Evolutionary conservation across 1,140 invertebrate genomes (phyloP), one percentile per base, ranked within the genome.

Genomic region (Papilio xuthus): DNA sequence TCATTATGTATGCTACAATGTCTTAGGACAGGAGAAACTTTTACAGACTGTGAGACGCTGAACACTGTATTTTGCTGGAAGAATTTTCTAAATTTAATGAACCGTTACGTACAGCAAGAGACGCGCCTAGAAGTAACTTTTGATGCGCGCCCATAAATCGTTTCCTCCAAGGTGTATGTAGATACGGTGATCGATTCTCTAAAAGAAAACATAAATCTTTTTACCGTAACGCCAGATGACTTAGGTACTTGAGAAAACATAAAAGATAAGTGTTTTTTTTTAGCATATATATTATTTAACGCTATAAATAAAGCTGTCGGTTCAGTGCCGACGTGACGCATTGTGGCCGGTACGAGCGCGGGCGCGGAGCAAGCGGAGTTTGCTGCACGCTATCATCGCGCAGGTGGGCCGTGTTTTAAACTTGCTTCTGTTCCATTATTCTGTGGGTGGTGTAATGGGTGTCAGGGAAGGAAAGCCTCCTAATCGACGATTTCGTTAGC

Each of bases 201-300:
- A 12, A 60, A 28, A 60, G 53, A 56, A 60, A 60, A 20, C 4
- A 60, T 28, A 60, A 60, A 60, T 28, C 8, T 13, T 26, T 60
- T 60, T 23, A 26, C 56, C 56, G 13, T 60, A 13, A 26, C 13
- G 26, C 56, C 9, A 20, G 56, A 60, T 26, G 20, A 26, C 26
- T 26, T 12, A 53, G 18, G 1, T 53, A 26, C 23, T 60, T 60
- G 26, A 26, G 23, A 60, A 23, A 13, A 60, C 56, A 60, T 26
- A 60, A 60, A 60, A 60, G 56, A 60, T 26, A 23, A 60, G 56
- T 60, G 56, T 26, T 60, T 26, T 60, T 26, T 60, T 26, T 60
- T 10, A 13, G 56, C 4, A 60, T 60, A 60, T 26, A 60, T 53
- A 53, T 20, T 53, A n/a, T 53, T 26, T 13, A 26, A 60, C 56